Base-by-base conservation (phyloP, 2,888 invertebrate species). In the Mechanitis messenoides region DNA sequence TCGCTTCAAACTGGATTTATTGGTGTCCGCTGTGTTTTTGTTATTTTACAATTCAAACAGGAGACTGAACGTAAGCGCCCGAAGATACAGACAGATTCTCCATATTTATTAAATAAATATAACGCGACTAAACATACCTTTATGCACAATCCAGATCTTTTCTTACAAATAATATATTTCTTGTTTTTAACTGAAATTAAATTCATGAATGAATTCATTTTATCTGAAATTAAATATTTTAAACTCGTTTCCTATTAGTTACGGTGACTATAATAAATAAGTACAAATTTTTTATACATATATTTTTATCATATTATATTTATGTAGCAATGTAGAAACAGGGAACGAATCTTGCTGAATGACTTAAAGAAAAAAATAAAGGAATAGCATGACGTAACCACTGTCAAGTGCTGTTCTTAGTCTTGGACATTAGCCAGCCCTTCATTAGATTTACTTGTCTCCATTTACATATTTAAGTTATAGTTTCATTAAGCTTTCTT, bases 1-100 rank as follows among this genome's bases (percentile, higher is more conserved):
- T 76, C 79, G 79, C 77, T 83, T 83, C 70, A 77, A 78, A 79
- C 79, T 78, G 83, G 86, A 85, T 85, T 86, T 84, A 77, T 79
- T 79, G 74, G 81, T 80, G 84, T 84, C 85, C 84, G 80, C 81
- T 81, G 78, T 77, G 78, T 78, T 79, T 81, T 83, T 84, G 87
- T 85, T 85, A 87, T 86, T 84, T 81, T 78, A 76, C 72, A 75
- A 76, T 71, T 72, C 73, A 70, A 72, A 74, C 77, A 74, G 73
- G 75, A 74, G 73, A 73, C 61, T 69, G 65, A 66, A 71, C 66
- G 70, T 71, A 72, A 74, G 73, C 74, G 75, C 72, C 72, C 73
- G 75, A 72, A 74, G 69, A 72, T 69, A 65, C 66, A 68, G 65
- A 38, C 7, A 42, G 2, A 9, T 7, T 42, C 3, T 42, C 3